Conservation (phyloP, 2,888 invertebrate species). For the Pycnomerus fuliginosus region DNA sequence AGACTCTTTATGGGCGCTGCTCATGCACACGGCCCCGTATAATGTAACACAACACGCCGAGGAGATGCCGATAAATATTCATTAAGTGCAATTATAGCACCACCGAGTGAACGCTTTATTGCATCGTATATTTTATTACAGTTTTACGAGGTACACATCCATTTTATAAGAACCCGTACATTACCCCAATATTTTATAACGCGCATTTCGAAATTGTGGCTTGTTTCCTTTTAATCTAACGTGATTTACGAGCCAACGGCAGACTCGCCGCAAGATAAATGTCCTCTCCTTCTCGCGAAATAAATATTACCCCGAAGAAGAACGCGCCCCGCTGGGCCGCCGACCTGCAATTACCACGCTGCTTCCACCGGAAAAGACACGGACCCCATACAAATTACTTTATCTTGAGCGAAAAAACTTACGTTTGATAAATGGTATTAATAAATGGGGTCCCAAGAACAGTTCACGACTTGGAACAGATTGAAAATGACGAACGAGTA, state of each 20-base stretch:
- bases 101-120: slow-evolving; percentile 53
- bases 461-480: no score
- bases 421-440: no score
- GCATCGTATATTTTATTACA: slow-evolving; percentile 53
- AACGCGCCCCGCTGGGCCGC: slow-evolving; percentile 12
- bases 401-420: no score
- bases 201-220: slow-evolving; percentile 30
- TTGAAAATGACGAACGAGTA: slow-evolving; percentile 8
- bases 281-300: slow-evolving; percentile 24
- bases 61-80: slow-evolving; percentile 54
- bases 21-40: slow-evolving; percentile 45
- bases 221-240: slow-evolving; percentile 31
- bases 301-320: slow-evolving; percentile 20
- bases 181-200: slow-evolving; percentile 39
- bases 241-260: slow-evolving; percentile 26
- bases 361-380: no score
- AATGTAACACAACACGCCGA: slow-evolving; percentile 46
- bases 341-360: slow-evolving; percentile 15
- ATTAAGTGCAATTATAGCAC: slow-evolving; percentile 55
- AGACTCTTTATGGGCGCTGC: slow-evolving; percentile 47
- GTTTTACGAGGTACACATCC: slow-evolving; percentile 49
- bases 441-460: no score
- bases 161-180: slow-evolving; percentile 39
- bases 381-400: no score
- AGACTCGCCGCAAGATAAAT: slow-evolving; percentile 23